Conservation (phyloP, 92 coral and sea anemone genomes). For the Palythoa caribaeorum region DNA sequence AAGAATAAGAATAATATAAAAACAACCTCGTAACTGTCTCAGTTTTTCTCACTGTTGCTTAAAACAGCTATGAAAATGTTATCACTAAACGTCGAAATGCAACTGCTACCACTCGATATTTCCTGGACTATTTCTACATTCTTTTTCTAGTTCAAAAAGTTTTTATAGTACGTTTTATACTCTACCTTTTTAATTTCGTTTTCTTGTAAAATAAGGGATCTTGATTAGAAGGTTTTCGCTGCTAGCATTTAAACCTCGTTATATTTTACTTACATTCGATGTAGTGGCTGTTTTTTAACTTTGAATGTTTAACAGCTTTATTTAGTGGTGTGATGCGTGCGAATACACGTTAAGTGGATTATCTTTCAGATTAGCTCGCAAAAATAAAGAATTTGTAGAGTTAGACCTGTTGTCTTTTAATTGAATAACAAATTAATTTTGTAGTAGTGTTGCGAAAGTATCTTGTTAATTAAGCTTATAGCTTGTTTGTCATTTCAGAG, state of each 20-base stretch:
- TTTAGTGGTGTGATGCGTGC: background rate
- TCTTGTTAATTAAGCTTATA: no score
- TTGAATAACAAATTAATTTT: background rate
- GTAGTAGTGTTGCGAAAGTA: no score
- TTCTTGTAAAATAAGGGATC: background rate
- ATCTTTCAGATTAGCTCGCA: background rate
- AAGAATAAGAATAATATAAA: no score
- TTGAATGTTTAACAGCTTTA: background rate
- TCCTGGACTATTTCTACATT: background rate
- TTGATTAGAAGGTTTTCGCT: background rate
- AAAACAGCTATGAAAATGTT: no score
- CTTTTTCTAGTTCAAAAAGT: background rate
- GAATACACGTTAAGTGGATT: background rate
- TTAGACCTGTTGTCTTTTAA: background rate
- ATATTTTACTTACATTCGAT: background rate
- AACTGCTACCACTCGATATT: no score
- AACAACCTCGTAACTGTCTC: no score
- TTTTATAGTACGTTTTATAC: constrained; percentile 40
- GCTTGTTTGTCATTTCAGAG: no score
- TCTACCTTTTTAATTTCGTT: constrained; percentile 1
- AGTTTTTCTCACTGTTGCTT: no score
- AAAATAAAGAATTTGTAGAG: background rate
- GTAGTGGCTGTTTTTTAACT: background rate
- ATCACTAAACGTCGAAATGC: no score
- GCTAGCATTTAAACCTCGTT: background rate